phyloP scores from a whole-genome alignment of 1,140 invertebrate species.

The Hylaeus volcanicus region DNA sequence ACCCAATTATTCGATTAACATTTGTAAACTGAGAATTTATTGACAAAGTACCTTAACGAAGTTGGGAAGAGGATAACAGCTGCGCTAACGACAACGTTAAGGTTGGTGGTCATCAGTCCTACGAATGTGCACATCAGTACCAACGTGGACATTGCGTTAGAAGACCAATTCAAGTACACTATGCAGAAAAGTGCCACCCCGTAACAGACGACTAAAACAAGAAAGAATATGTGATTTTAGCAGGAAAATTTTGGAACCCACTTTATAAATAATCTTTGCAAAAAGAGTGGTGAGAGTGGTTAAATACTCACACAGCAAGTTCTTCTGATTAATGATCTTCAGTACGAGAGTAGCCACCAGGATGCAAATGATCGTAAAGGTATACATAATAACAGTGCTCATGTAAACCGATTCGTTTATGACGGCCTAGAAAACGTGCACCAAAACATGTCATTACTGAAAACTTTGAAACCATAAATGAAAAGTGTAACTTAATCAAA shows the following conservation, averaged over 20 bases:
- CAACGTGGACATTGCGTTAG: constrained; percentile 73
- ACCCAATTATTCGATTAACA: neutral
- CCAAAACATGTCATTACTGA: neutral
- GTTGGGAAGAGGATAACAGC: constrained; percentile 83
- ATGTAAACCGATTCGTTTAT: constrained; percentile 62
- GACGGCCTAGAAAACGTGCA: constrained; percentile 55
- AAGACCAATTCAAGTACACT: constrained; percentile 69
- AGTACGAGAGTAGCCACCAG: constrained; percentile 64
- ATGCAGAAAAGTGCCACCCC: constrained; percentile 29
- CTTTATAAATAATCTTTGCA: no score
- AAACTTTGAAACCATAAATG: no score
- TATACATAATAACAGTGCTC: constrained; percentile 63
- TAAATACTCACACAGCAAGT: constrained; percentile 68
- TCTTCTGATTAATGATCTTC: constrained; percentile 64
- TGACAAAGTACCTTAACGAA: constrained; percentile 76
- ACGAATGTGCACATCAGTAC: constrained; percentile 80
- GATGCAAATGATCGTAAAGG: constrained; percentile 49
- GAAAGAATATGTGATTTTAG: neutral
- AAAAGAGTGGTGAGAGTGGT: neutral
- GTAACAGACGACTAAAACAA: constrained; percentile 41
- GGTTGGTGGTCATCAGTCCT: constrained; percentile 80
- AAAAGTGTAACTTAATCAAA: no score
- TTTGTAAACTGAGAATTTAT: neutral
- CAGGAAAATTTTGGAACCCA: no score
- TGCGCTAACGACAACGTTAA: constrained; percentile 80